Evolutionary conservation across 2,113 vertebrate genomes (phyloP).

Genomic region (Cheirogaleus medius): DNA sequence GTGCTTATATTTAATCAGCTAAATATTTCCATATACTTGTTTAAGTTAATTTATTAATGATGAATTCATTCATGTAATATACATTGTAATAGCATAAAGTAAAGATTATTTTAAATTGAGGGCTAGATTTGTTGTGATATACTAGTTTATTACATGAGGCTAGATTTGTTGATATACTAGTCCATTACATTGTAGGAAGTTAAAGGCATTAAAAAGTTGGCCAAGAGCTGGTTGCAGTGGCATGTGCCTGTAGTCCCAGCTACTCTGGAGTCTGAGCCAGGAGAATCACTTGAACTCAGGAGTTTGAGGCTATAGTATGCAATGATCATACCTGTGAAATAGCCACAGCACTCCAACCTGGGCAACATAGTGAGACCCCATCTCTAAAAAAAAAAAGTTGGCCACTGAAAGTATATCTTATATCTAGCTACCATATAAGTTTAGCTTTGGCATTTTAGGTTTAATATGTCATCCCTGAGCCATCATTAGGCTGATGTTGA

Average conservation of each 20-base stretch:
- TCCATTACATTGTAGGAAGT: not conserved
- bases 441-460: constrained; percentile 22
- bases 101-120: not conserved
- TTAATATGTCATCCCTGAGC: not conserved
- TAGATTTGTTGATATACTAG: not conserved
- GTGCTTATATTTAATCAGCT: constrained; percentile 2
- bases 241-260: too few species aligned
- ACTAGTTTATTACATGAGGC: too few species aligned
- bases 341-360: too few species aligned
- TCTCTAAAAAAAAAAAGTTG: too few species aligned
- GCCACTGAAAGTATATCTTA: not conserved
- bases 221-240: too few species aligned
- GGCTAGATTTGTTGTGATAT: not conserved
- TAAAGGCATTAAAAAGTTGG: constrained; percentile 28
- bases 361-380: too few species aligned
- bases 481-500: not conserved
- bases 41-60: not conserved
- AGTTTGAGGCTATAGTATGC: too few species aligned
- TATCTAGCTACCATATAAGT: not conserved
- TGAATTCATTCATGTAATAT: not conserved
- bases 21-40: not conserved
- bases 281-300: too few species aligned
- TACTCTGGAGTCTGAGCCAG: too few species aligned
- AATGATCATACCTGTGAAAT: too few species aligned
- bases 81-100: not conserved